These are phyloP conservation scores for Sciurus vulgaris DNA, from an alignment of 2,797 vertebrate species.

Conservation along the genomic window DNA sequence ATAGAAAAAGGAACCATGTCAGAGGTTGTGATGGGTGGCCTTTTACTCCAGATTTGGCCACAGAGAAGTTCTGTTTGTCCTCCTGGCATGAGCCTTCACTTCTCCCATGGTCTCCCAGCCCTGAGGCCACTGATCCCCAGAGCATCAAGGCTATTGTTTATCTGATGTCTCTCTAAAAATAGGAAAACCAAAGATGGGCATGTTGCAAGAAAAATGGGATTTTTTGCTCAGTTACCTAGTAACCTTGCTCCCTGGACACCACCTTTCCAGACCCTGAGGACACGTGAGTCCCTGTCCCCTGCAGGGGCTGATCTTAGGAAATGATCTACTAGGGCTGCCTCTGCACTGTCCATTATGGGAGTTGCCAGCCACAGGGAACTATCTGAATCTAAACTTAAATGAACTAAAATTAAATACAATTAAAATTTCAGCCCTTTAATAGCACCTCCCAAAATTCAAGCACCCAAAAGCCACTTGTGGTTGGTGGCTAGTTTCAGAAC, in stretches of 20 bases:
- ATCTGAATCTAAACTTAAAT: neutral
- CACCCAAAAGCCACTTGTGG: accelerated
- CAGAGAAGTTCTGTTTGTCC: neutral
- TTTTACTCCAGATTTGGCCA: neutral
- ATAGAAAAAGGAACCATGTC: neutral
- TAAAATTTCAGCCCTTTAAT: neutral
- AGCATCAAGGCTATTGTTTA: neutral
- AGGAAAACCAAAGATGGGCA: neutral
- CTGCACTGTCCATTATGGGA: neutral
- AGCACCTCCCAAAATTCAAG: neutral
- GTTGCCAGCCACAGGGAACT: neutral
- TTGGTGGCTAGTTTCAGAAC: accelerated
- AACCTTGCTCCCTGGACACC: neutral
- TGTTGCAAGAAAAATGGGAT: neutral
- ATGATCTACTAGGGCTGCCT: neutral
- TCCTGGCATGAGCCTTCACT: neutral
- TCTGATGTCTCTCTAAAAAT: neutral
- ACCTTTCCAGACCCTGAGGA: too few relatives aligned
- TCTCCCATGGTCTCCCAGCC: neutral
- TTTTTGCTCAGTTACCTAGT: neutral
- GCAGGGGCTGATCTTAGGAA: neutral
- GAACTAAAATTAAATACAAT: neutral
- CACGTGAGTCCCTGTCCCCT: accelerated
- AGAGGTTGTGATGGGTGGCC: neutral
- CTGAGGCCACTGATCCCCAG: accelerated